Conservation (phyloP, 2,888 invertebrate species). For the Scaptomyza tumidula region DNA sequence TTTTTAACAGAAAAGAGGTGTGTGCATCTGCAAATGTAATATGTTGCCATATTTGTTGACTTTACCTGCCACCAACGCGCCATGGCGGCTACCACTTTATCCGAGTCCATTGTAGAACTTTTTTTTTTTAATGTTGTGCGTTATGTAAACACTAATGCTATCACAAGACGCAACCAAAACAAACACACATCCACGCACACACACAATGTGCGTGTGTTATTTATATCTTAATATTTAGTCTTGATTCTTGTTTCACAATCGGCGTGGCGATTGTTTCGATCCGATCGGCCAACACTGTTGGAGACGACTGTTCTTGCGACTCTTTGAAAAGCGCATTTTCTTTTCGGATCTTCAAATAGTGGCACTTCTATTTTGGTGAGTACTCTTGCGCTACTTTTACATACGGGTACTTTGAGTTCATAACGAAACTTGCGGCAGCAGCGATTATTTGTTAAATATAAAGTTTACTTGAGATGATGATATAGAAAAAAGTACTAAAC, state of each 20-base stretch:
- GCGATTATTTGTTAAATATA: background rate
- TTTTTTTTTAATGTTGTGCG: slow-evolving; percentile 20
- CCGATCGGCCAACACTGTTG: slow-evolving; percentile 56
- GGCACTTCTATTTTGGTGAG: slow-evolving; percentile 53
- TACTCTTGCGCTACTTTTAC: slow-evolving; percentile 24
- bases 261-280: slow-evolving; percentile 47
- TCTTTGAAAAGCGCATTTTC: slow-evolving; percentile 68
- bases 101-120: slow-evolving; percentile 80
- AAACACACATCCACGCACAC: slow-evolving; percentile 19
- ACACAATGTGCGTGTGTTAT: slow-evolving; percentile 30
- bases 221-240: slow-evolving; percentile 21
- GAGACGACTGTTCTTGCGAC: slow-evolving; percentile 59
- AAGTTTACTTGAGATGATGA: background rate
- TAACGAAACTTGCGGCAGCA: background rate
- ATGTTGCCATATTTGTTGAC: slow-evolving; percentile 10
- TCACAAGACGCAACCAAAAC: slow-evolving; percentile 36
- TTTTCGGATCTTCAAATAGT: slow-evolving; percentile 41
- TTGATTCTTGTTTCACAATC: slow-evolving; percentile 29
- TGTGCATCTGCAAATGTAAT: slow-evolving; percentile 16
- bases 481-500: background rate
- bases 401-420: background rate
- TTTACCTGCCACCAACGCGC: slow-evolving; percentile 85
- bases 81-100: slow-evolving; percentile 84
- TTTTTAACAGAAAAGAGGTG: slow-evolving; percentile 40
- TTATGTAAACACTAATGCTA: slow-evolving; percentile 70